Base-by-base conservation (phyloP, 2,797 vertebrate genomes). In the Argya squamiceps region DNA sequence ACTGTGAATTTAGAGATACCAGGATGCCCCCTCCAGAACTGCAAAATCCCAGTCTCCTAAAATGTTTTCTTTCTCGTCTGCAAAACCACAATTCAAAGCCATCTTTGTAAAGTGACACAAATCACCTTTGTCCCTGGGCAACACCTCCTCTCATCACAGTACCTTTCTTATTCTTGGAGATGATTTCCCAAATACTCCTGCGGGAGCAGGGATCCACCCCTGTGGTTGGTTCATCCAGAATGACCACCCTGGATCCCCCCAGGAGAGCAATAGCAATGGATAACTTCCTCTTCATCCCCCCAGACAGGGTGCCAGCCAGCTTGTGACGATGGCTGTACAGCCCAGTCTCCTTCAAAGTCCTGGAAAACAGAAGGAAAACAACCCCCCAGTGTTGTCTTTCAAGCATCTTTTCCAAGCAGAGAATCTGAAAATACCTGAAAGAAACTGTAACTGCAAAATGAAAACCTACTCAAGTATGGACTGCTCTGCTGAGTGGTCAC, bases 221-320 rank as follows among this genome's bases (percentile, higher is more conserved):
- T 10, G 99, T 99, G 91, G 99, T 99, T 69, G 99, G 99, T 95
- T 99, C 99, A 94, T 99, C 99, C 93, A 99, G 96, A 94, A 99
- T 99, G 83, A 99, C 99, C 95, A 99, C 98, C 32, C 98, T 99
- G 11, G 99, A 99, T 92, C 99, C 99, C 56, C 99, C 99, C 43
- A 99, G 99, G 74, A 99, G 99, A 89, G 99, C 99, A 63, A 99
- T 99, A 95, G 99, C 99, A 97, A 99, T 99, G 52, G 99, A 99
- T 71, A 99, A 98, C 95, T 99, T 99, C 92, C 99, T 99, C 97
- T 99, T 99, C 99, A 99, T 99, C 32, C 99, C 99, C 14, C 99
- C 99, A 0, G 99, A 99, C 92, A 99, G 97, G 18, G 98, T 98
- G 78, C 99, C 99, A 68, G 99, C 99, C 75, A 98, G 98, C 96